A percentile compares a stretch with the other conserved stretches of the same genome.
phyloP scores from a whole-genome alignment of 2,113 vertebrate genomes.

The Ploceus nigricollis region DNA sequence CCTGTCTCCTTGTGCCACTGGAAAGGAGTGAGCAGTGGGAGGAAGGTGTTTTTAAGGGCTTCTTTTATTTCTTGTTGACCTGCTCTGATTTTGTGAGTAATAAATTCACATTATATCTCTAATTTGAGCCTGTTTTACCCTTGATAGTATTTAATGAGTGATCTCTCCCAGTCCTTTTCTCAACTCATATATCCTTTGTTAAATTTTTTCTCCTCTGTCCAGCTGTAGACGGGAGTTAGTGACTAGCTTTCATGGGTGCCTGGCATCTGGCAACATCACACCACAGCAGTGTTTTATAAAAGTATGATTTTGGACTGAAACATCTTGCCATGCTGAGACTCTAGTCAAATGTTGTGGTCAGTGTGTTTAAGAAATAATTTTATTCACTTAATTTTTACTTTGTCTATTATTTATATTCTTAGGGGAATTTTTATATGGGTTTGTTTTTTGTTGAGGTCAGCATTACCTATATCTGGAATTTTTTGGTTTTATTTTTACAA shows the following conservation, averaged over 20 bases:
- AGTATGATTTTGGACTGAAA: neutral
- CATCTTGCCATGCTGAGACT: neutral
- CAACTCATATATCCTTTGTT: no score
- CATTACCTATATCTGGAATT: neutral
- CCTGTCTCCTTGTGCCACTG: accelerated
- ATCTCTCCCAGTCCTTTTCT: neutral
- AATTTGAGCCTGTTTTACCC: neutral
- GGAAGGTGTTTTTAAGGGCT: neutral
- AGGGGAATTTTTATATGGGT: accelerated
- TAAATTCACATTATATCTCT: neutral
- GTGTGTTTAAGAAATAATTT: neutral
- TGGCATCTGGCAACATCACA: neutral
- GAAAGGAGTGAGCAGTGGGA: neutral
- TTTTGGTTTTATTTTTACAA: neutral
- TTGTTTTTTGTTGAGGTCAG: neutral
- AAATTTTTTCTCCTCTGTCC: neutral
- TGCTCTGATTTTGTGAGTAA: neutral
- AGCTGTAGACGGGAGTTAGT: neutral
- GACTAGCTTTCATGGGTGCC: neutral
- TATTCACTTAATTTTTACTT: neutral
- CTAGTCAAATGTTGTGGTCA: neutral
- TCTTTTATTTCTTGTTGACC: neutral
- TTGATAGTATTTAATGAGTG: neutral
- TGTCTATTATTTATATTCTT: neutral
- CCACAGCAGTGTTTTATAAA: neutral